Conservation (phyloP, 2,797 vertebrate genomes). For the Etheostoma perlongum region DNA sequence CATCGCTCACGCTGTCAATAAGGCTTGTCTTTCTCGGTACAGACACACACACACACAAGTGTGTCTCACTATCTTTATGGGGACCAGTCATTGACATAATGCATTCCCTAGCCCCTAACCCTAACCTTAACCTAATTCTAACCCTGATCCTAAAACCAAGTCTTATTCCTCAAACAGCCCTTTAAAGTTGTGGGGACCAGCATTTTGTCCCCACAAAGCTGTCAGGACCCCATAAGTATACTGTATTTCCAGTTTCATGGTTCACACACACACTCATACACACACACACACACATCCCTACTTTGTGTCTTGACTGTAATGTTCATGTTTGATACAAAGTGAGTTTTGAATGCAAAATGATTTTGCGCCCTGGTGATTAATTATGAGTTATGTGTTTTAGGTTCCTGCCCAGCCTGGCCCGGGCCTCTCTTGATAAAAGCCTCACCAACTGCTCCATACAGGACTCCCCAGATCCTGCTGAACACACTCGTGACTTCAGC, state of each 20-base stretch:
- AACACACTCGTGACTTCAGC: constrained; percentile 74
- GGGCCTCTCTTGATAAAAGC: constrained; percentile 91
- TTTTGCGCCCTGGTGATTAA: background rate
- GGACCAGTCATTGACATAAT: no score
- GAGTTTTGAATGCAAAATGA: background rate
- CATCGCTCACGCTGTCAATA: constrained; percentile 90
- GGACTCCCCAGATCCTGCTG: constrained; percentile 62
- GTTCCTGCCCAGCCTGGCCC: constrained; percentile 94
- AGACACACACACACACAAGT: no score
- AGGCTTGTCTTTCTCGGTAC: constrained; percentile 97
- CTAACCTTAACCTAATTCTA: no score
- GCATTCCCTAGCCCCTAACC: no score
- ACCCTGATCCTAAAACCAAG: no score
- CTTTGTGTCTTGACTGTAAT: background rate
- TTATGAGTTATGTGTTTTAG: constrained; percentile 71
- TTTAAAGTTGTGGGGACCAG: no score
- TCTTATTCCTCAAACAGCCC: no score
- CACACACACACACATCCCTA: background rate
- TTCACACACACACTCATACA: background rate
- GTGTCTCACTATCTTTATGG: no score
- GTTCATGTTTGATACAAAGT: background rate
- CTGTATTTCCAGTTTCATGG: no score
- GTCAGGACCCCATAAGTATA: no score
- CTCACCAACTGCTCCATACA: constrained; percentile 87
- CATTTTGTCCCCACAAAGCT: no score